Conservation (phyloP, 1,140 invertebrate genomes). For the Drosophila azteca region DNA sequence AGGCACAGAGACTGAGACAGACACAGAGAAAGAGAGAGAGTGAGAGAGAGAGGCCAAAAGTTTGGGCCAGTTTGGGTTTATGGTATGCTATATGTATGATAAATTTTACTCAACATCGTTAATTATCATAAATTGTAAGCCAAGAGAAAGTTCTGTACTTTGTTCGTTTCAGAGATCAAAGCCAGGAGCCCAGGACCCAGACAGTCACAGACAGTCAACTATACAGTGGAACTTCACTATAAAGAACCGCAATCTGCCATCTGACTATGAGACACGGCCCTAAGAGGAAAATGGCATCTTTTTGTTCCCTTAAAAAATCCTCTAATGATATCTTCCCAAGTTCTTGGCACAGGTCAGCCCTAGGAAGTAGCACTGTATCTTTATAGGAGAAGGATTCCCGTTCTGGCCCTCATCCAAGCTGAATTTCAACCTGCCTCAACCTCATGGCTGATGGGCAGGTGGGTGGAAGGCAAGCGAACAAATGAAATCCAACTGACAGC, state of each 20-base stretch:
- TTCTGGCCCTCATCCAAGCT: background rate
- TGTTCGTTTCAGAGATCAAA: background rate
- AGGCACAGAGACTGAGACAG: background rate
- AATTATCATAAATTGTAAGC: constrained; percentile 40
- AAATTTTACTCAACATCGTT: constrained; percentile 41
- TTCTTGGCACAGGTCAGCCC: too few relatives aligned
- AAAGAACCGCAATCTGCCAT: too few relatives aligned
- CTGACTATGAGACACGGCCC: too few relatives aligned
- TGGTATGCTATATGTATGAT: constrained; percentile 31
- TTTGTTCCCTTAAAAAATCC: too few relatives aligned
- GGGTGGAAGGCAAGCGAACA: constrained; percentile 15
- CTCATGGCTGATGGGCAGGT: constrained; percentile 15
- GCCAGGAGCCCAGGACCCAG: too few relatives aligned
- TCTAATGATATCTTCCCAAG: too few relatives aligned
- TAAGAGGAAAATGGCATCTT: too few relatives aligned
- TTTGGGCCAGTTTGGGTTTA: constrained; percentile 8
- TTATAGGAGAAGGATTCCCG: too few relatives aligned
- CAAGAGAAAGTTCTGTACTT: background rate
- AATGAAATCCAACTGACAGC: constrained; percentile 41
- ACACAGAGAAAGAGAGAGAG: background rate
- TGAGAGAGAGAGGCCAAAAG: background rate
- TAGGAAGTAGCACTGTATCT: too few relatives aligned
- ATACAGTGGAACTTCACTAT: too few relatives aligned
- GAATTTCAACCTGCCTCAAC: constrained; percentile 8
- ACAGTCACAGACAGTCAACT: background rate